phyloP scores from a whole-genome alignment of 2,113 vertebrate genomes.

The Thalassarche chlororhynchos region DNA sequence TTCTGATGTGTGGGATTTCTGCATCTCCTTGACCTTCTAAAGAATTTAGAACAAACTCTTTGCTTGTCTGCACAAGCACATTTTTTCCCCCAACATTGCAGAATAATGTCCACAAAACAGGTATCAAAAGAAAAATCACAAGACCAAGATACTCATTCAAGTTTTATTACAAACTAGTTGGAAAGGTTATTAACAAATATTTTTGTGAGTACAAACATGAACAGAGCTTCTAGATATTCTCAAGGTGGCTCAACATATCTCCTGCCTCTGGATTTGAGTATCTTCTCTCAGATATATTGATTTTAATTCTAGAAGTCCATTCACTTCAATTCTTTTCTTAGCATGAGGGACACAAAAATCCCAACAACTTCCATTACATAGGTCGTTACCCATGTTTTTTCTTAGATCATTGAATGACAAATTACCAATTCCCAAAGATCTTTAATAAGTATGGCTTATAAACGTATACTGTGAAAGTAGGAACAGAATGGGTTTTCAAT shows the following conservation, averaged over 20 bases:
- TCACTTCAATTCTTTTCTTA: neutral
- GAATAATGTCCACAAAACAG: neutral
- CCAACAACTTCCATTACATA: neutral
- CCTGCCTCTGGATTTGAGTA: neutral
- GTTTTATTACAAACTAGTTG: neutral
- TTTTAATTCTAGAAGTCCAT: neutral
- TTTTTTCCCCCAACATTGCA: neutral
- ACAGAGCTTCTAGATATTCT: neutral
- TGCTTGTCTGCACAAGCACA: neutral
- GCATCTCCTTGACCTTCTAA: neutral
- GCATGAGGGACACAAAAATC: neutral
- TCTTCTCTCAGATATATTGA: neutral
- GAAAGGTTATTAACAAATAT: neutral
- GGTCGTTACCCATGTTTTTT: neutral
- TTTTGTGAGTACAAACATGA: neutral
- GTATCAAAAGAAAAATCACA: neutral
- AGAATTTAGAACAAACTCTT: neutral
- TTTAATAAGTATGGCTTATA: neutral
- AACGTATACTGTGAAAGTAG: neutral
- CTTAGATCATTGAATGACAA: neutral
- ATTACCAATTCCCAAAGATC: neutral
- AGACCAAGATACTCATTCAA: neutral
- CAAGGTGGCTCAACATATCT: neutral
- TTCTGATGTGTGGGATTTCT: neutral
- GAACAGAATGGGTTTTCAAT: neutral